A percentile compares a stretch with the other conserved stretches of the same genome.
These are phyloP conservation scores for Dryadula phaetusa DNA, from an alignment of 2,888 invertebrate species.

Conservation along the genomic window DNA sequence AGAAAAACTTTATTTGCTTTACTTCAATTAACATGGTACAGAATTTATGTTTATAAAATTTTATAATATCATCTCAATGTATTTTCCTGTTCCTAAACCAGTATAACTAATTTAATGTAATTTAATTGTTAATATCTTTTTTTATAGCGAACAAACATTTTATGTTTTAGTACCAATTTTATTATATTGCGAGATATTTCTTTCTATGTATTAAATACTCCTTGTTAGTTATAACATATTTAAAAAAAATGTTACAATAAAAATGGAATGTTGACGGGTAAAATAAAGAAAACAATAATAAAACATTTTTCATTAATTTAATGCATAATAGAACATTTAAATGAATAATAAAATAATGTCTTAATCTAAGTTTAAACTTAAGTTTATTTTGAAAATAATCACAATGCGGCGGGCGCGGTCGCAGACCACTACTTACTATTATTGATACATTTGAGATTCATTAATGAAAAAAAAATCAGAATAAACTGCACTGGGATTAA, in stretches of 20 bases:
- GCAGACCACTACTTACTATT: constrained; percentile 30
- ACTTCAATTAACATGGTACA: too few relatives aligned
- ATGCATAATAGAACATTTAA: constrained; percentile 71
- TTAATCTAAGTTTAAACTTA: constrained; percentile 61
- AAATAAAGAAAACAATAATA: constrained; percentile 13
- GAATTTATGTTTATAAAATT: too few relatives aligned
- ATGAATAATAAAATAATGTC: constrained; percentile 72
- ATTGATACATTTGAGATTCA: constrained; percentile 29
- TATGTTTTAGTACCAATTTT: too few relatives aligned
- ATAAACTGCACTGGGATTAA: neutral
- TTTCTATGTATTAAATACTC: too few relatives aligned
- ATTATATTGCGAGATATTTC: too few relatives aligned
- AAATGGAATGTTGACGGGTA: neutral
- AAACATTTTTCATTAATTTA: constrained; percentile 59
- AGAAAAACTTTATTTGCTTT: too few relatives aligned
- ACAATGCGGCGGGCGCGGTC: constrained; percentile 68
- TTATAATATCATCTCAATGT: too few relatives aligned
- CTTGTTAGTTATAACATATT: too few relatives aligned
- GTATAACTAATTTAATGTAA: too few relatives aligned
- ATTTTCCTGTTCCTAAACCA: too few relatives aligned
- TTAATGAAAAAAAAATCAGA: neutral
- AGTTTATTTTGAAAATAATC: constrained; percentile 71
- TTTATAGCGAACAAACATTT: too few relatives aligned
- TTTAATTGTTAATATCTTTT: too few relatives aligned
- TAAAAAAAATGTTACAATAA: neutral